A percentile compares a stretch with the other conserved stretches of the same genome.
Conservation (phyloP, 2,888 invertebrate genomes). For the Nebria brevicollis region DNA sequence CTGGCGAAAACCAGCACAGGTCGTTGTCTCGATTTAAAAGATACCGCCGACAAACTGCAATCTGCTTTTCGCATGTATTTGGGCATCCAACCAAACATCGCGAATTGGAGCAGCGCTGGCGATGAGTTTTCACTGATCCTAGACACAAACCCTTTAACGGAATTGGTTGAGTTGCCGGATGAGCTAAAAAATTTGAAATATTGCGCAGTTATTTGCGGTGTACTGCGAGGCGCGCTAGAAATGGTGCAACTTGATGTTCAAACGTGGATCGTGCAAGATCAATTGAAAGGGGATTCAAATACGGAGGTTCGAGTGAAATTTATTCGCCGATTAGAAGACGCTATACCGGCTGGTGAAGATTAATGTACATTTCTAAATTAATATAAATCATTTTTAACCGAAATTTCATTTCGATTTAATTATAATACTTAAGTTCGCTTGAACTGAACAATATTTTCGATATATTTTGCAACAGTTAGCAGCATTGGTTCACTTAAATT, state of each 20-base stretch:
- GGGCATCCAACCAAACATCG: conserved; percentile 91
- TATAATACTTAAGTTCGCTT: conserved; percentile 53
- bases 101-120: conserved; percentile 92
- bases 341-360: conserved; percentile 98
- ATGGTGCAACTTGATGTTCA: conserved; percentile 98
- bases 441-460: conserved; percentile 78
- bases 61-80: conserved; percentile 85
- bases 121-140: conserved; percentile 97
- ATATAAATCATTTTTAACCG: not conserved
- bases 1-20: conserved; percentile 89
- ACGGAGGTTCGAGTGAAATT: conserved; percentile 97
- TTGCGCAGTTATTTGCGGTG: conserved; percentile 91
- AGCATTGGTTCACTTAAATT: conserved; percentile 79
- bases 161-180: conserved; percentile 96
- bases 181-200: conserved; percentile 86
- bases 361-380: conserved; percentile 62
- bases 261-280: conserved; percentile 94
- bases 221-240: conserved; percentile 93
- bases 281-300: conserved; percentile 90
- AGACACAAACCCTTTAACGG: conserved; percentile 95
- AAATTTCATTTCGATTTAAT: not conserved
- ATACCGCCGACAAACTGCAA: conserved; percentile 96
- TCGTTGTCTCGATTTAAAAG: conserved; percentile 93
- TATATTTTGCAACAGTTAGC: conserved; percentile 81
- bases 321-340: conserved; percentile 94